Conservation (phyloP, 2,113 vertebrate genomes). For the Ailurus styani region DNA sequence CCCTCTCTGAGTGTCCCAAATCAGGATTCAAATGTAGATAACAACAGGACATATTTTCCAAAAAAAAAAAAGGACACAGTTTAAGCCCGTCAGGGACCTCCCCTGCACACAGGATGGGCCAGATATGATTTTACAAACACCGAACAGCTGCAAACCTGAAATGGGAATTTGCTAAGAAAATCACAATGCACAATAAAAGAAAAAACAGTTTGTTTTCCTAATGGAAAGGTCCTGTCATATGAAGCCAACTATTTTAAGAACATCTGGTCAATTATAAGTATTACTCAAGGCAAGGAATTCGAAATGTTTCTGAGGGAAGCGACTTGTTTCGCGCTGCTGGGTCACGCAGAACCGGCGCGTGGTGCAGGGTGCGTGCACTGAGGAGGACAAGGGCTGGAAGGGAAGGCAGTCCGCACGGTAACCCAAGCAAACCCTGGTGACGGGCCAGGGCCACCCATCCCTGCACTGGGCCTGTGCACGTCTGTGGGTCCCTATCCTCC, state of each 20-base stretch:
- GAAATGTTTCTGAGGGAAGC: neutral
- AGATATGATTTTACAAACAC: neutral
- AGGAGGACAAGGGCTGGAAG: neutral
- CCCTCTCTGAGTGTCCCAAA: too few species aligned
- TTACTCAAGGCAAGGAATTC: constrained; percentile 32
- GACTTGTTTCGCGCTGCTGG: neutral
- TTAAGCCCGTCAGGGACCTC: neutral
- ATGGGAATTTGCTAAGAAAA: constrained; percentile 23
- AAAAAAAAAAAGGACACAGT: neutral
- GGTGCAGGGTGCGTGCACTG: fast-evolving
- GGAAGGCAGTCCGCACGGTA: fast-evolving
- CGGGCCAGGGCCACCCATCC: neutral
- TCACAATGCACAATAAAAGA: neutral
- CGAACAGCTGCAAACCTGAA: constrained; percentile 19
- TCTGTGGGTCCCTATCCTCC: neutral
- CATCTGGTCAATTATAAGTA: constrained; percentile 29
- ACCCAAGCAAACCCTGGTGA: fast-evolving
- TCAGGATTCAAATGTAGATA: neutral
- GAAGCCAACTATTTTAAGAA: constrained; percentile 40
- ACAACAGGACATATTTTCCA: neutral
- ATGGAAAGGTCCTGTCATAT: neutral
- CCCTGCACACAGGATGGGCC: neutral
- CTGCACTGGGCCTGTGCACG: fast-evolving
- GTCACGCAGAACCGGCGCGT: fast-evolving
- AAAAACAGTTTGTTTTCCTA: constrained; percentile 11